These are phyloP conservation scores for Atta cephalotes DNA, from an alignment of 1,140 invertebrate species.

Conservation along the genomic window DNA sequence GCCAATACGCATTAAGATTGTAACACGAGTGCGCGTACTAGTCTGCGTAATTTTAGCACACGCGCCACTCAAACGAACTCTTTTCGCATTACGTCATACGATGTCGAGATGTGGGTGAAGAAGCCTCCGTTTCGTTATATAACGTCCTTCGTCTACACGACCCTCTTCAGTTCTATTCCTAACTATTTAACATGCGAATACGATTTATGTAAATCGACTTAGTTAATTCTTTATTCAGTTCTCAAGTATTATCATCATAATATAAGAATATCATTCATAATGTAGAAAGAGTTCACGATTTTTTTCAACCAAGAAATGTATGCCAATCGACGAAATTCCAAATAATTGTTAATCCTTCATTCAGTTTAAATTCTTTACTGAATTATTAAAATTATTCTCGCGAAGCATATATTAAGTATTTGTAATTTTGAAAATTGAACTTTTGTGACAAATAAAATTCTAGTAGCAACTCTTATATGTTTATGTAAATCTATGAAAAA, in stretches of 20 bases:
- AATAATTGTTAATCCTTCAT: neutral
- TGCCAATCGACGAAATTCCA: neutral
- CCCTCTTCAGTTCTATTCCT: conserved; percentile 61
- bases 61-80: conserved; percentile 58
- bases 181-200: conserved; percentile 9
- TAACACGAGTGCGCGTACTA: conserved; percentile 51
- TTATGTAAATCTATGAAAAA: neutral
- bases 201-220: conserved; percentile 21
- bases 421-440: neutral
- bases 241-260: neutral
- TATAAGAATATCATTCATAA: neutral
- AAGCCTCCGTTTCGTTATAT: conserved; percentile 70
- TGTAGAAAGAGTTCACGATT: neutral
- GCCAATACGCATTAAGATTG: conserved; percentile 27
- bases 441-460: neutral
- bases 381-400: neutral
- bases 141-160: conserved; percentile 66
- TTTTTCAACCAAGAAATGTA: neutral
- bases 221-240: conserved; percentile 15
- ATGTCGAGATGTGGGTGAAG: conserved; percentile 69
- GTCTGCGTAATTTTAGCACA: conserved; percentile 75
- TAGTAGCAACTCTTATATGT: neutral
- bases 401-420: neutral
- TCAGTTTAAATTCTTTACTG: neutral
- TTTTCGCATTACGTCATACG: conserved; percentile 67